Conservation (phyloP, 2,113 vertebrate species). For the Corvus hawaiiensis region DNA sequence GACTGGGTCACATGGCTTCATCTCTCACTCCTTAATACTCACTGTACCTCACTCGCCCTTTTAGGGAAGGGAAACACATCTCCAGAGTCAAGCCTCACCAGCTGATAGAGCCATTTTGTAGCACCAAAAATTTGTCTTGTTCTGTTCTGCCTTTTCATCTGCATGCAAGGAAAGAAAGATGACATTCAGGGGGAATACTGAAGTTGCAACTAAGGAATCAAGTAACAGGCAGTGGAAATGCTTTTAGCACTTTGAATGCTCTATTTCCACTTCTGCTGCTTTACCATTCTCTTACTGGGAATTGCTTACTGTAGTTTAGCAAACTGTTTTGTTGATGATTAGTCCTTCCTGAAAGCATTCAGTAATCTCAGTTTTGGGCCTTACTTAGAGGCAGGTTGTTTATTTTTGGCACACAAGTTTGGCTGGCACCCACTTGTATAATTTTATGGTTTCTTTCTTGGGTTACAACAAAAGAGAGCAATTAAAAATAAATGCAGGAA, state of each 20-base stretch:
- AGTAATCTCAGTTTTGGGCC: background rate
- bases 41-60: background rate
- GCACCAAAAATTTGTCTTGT: background rate
- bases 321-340: background rate
- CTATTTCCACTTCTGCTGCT: background rate
- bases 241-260: background rate
- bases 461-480: background rate
- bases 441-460: background rate
- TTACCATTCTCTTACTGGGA: background rate
- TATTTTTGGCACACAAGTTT: background rate
- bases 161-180: background rate
- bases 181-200: accelerated
- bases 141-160: background rate
- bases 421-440: accelerated
- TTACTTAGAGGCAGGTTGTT: background rate
- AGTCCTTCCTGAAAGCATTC: background rate
- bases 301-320: background rate
- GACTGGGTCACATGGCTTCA: background rate
- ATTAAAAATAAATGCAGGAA: background rate
- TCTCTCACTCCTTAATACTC: background rate
- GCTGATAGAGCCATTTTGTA: background rate
- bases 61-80: background rate
- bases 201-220: background rate
- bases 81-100: background rate
- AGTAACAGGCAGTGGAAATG: background rate